A percentile compares a stretch with the other conserved stretches of the same genome.
Conservation (phyloP, 2,113 vertebrate species). For the Centropus bengalensis region DNA sequence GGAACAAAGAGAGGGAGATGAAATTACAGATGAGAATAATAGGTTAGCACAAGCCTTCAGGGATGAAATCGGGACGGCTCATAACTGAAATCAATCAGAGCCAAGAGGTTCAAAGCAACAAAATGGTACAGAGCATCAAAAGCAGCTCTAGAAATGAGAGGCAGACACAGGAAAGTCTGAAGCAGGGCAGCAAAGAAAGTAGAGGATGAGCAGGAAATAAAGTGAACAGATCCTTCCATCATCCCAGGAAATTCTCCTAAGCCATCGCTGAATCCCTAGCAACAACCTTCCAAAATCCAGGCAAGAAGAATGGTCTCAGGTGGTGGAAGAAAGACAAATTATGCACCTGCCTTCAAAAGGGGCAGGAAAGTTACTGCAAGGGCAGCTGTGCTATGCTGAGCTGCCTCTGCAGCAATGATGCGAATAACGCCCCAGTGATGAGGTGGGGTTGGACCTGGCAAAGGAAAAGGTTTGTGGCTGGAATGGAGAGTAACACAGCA, state of each 20-base stretch:
- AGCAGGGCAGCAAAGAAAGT: not conserved
- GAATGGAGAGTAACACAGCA: not conserved
- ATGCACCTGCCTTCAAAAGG: not conserved
- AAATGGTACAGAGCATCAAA: not conserved
- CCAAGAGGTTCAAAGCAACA: not conserved
- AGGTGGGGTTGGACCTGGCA: not conserved
- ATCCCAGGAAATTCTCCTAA: not conserved
- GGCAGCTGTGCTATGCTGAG: fast-evolving
- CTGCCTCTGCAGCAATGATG: not conserved
- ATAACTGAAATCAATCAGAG: not conserved
- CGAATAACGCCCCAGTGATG: no score
- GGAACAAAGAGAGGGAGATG: not conserved
- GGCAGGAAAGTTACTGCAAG: not conserved
- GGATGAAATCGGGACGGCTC: not conserved
- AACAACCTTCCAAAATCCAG: not conserved
- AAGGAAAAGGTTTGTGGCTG: no score
- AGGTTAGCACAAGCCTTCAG: not conserved
- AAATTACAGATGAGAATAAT: not conserved
- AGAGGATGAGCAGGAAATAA: not conserved
- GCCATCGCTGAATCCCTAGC: not conserved
- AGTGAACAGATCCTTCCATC: not conserved
- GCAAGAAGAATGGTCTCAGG: not conserved
- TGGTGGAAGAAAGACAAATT: not conserved
- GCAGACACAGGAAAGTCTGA: not conserved
- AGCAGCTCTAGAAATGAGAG: not conserved